Evolutionary conservation across 2,888 invertebrate species (phyloP), one percentile per base, ranked within the genome.

Genomic region (Mesoligia furuncula): DNA sequence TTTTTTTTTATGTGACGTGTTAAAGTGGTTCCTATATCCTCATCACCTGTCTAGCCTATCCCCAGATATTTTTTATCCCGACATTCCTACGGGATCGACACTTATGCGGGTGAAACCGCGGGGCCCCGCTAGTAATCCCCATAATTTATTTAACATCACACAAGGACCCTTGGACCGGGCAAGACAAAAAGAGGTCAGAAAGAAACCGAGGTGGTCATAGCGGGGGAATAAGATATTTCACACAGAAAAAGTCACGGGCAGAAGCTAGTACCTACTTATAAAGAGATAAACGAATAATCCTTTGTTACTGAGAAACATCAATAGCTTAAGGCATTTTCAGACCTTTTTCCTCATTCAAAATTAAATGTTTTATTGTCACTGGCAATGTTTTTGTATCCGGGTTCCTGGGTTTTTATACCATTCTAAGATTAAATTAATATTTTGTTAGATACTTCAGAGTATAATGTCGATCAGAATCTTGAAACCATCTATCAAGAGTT

Each of bases 351-450:
- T 39, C 48, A 39, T 39, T 57, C 51, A 31, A 48, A 48, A 67
- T 81, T 39, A 27, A 75, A 67, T 78, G 31, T 67, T 81, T 67
- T 79, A 48, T 67, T 81, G 75, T n/a, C 36, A 39, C 2, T 75
- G n/a, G 5, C 3, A 67, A 57, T 62, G 75, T 75, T 80, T 68
- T 42, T n/a, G n/a, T 59, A 67, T 59, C 17, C 24, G 27, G 24
- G 80, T 73, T 42, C 17, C 20, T 54, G 36, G 1, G 17, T n/a
- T 36, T 69, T 57, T 36, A 15, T 62, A n/a, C 20, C 11, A 11
- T 45, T 61, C 7, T 15, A 61, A 24, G 17, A 8, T 54, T 61
- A 67, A 11, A 20, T 48, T 54, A 31, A 5, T 42, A 27, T n/a
- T 27, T 39, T 73, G 27, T 42, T 20, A n/a, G 13, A 13, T n/a